Base-by-base conservation (phyloP, 92 coral and sea anemone species). In the Blastomussa wellsi region DNA sequence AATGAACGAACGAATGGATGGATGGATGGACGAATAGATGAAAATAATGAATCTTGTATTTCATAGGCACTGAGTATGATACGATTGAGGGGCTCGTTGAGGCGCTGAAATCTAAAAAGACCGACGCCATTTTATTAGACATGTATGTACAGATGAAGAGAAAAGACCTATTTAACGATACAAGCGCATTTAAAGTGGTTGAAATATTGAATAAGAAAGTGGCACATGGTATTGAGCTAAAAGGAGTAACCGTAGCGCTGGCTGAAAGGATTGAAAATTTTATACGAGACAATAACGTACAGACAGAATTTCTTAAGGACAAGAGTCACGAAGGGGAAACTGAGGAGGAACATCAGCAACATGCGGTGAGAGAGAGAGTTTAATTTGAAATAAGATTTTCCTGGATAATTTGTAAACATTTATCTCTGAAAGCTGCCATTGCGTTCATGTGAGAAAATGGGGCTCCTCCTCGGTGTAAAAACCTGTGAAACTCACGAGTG, bases 111-210 rank as follows among this genome's bases (percentile, higher is more conserved):
- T 22, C 42, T 0, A 70, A 39, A 53, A 19, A 7, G 1, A 53
- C 76, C 1, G 79, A 70, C 29, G 78, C 69, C 78, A 71, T 82
- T 52, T 55, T 82, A 9, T 19, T 82, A 82, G 86, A 82, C 37
- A 70, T 82, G 86, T 82, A 70, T 29, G 38, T 32, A 14, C 53
- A 32, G 8, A 44, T 82, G 8, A 70, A 44, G 69, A 51, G 86
- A 37, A 55, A 70, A 36, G 86, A 82, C 78, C 7, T 82, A 13
- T 82, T 82, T 41, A 82, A 82, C 33, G 78, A 70, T 48, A 17
- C 74, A 22, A 70, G 78, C 28, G 72, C 70, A 78, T 72, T 70
- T 36, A 49, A 71, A 37, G 48, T 82, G 36, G 31, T 62, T 28
- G 78, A 82, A 15, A 72, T 82, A n/a, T 53, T 82, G 9, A 20